Evolutionary conservation across 2,113 vertebrate genomes (phyloP).

Genomic region (Miniopterus natalensis): DNA sequence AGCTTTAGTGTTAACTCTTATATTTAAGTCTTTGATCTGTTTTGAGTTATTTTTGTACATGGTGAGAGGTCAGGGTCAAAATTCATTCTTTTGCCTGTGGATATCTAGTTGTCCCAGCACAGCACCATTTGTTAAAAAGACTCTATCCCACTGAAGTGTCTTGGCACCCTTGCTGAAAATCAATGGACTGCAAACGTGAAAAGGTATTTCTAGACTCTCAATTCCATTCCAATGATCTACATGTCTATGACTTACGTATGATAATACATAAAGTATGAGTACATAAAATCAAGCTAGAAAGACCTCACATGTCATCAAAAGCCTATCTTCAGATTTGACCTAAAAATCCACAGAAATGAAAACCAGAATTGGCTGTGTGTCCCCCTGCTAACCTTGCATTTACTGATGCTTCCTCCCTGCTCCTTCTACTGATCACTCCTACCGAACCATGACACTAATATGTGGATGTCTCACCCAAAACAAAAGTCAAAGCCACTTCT

Average conservation of each 20-base stretch:
- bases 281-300: not conserved
- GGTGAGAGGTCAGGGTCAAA: not conserved
- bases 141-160: not conserved
- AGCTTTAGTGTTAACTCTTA: not conserved
- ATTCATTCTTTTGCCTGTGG: not conserved
- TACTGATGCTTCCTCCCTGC: not conserved
- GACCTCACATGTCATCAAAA: not conserved
- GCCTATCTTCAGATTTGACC: not conserved
- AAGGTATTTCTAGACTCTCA: not conserved
- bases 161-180: not conserved
- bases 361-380: not conserved
- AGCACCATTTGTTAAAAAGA: not conserved
- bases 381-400: not conserved
- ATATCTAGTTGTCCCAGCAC: not conserved
- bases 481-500: not conserved
- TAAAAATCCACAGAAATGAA: constrained; percentile 21
- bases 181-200: not conserved
- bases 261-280: not conserved
- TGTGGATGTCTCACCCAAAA: not conserved
- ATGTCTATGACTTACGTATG: not conserved
- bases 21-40: not conserved
- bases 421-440: not conserved
- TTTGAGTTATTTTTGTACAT: not conserved
- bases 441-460: not conserved
- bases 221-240: not conserved